Percentiles rank a stretch among this genome's conserved stretches.
phyloP scores from a whole-genome alignment of 2,113 vertebrate genomes.

The Strix uralensis region DNA sequence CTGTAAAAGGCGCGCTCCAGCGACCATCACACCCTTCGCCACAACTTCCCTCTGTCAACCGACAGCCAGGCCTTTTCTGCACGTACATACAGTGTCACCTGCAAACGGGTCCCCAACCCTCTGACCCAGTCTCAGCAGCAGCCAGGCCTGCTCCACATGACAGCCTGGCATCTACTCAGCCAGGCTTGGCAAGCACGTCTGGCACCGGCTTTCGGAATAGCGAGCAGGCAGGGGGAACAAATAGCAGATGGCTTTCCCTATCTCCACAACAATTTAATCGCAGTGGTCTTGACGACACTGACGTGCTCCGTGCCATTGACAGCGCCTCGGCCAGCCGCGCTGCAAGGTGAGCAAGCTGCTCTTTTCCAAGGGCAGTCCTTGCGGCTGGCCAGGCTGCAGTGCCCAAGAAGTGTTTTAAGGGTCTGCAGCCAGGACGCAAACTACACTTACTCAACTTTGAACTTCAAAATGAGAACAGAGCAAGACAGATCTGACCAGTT shows the following conservation, averaged over 20 bases:
- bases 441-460: not conserved
- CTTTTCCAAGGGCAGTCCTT: not conserved
- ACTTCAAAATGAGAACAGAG: not conserved
- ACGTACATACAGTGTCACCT: not conserved
- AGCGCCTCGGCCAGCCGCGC: not conserved
- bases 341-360: not conserved
- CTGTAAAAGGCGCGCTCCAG: not conserved
- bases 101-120: not conserved
- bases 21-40: not conserved
- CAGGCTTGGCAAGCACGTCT: not conserved
- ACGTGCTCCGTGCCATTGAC: not conserved
- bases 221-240: not conserved
- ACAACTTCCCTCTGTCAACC: not conserved
- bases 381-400: accelerated
- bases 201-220: not conserved
- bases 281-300: accelerated
- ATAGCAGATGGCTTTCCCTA: slow-evolving; percentile 31
- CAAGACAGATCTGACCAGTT: too few species aligned
- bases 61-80: not conserved
- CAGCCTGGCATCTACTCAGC: not conserved
- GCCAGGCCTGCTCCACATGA: not conserved
- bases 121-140: not conserved
- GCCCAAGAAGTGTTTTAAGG: accelerated
- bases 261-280: not conserved
- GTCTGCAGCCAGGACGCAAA: not conserved